Conservation (phyloP, 2,888 invertebrate species). For the Leucophenga maculata region DNA sequence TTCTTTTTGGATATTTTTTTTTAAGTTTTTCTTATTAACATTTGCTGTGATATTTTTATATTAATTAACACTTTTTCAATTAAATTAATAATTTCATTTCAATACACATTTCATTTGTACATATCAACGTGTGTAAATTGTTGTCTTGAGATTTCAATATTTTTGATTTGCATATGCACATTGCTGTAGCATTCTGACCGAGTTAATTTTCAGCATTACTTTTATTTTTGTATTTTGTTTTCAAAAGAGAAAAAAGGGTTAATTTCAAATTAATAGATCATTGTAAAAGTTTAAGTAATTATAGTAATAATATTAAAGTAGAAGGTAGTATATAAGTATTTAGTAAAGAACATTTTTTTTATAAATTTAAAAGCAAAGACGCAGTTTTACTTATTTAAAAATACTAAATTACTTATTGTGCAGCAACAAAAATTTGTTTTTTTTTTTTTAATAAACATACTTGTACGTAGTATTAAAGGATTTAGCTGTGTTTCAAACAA, state of each 20-base stretch:
- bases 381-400: no score
- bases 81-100: constrained; percentile 44
- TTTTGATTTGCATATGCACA: constrained; percentile 39
- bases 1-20: no score
- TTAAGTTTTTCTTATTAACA: not conserved
- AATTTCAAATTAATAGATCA: not conserved
- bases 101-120: constrained; percentile 39
- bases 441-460: not conserved
- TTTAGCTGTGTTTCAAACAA: constrained; percentile 15
- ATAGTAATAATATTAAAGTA: no score
- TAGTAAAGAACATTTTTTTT: no score
- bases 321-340: no score
- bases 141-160: constrained; percentile 29
- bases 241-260: constrained; percentile 39
- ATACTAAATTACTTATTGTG: not conserved
- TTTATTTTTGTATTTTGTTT: constrained; percentile 25
- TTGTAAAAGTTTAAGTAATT: no score
- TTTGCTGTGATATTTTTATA: not conserved
- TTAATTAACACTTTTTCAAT: no score
- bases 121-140: not conserved
- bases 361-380: no score
- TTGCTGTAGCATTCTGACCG: constrained; percentile 61
- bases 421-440: no score
- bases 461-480: not conserved
- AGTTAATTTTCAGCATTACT: constrained; percentile 63